phyloP scores from a whole-genome alignment of 2,888 invertebrate genomes.

The Nyleta sp. region DNA sequence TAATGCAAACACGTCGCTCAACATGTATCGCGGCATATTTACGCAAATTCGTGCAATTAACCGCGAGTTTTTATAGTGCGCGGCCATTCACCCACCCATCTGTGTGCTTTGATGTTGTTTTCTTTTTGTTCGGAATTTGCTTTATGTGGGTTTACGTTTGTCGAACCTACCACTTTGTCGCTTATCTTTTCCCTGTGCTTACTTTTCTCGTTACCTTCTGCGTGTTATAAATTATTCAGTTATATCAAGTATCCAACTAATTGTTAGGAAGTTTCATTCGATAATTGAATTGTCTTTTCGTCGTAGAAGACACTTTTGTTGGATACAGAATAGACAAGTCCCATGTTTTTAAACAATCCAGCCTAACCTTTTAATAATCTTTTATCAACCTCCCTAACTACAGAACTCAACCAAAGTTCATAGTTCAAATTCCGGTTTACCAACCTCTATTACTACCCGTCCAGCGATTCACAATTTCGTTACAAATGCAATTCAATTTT shows the following conservation, averaged over 20 bases:
- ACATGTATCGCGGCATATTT: conserved; percentile 9
- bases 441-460: too few relatives aligned
- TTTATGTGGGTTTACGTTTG: conserved; percentile 59
- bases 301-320: too few relatives aligned
- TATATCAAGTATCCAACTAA: neutral
- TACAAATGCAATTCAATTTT: too few relatives aligned
- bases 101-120: conserved; percentile 60
- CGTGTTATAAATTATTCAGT: neutral
- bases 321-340: too few relatives aligned
- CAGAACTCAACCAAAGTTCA: too few relatives aligned
- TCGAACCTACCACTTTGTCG: conserved; percentile 32
- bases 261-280: neutral
- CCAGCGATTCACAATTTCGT: too few relatives aligned
- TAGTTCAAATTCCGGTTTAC: too few relatives aligned
- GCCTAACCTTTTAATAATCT: too few relatives aligned
- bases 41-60: conserved; percentile 8
- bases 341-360: too few relatives aligned
- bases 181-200: conserved; percentile 12
- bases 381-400: too few relatives aligned
- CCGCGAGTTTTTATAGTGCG: conserved; percentile 26
- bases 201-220: neutral
- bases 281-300: neutral
- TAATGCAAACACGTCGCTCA: neutral
- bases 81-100: conserved; percentile 24
- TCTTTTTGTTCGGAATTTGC: conserved; percentile 49